Percentiles rank a stretch among this genome's conserved stretches.
Conservation (phyloP, 2,113 vertebrate genomes). For the Ceyx cyanopectus region DNA sequence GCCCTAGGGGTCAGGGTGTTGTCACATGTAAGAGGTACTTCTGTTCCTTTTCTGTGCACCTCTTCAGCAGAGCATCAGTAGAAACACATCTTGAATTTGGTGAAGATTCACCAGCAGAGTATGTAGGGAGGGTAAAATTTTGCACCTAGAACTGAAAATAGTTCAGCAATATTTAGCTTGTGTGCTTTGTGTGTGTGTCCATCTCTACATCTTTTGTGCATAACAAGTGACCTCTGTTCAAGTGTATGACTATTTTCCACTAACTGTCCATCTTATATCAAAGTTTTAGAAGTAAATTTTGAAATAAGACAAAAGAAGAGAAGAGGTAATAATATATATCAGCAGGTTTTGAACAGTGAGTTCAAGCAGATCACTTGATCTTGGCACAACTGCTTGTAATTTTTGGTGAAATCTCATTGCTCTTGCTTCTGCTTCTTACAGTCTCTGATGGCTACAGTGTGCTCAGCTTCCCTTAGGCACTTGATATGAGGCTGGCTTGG, state of each 20-base stretch:
- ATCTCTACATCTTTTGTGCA: neutral
- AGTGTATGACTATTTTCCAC: neutral
- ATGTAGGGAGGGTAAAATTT: neutral
- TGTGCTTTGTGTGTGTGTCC: neutral
- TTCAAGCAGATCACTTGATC: neutral
- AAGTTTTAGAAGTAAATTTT: neutral
- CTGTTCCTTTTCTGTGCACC: accelerated
- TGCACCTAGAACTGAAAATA: neutral
- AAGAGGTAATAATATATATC: neutral
- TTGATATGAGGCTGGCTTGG: neutral
- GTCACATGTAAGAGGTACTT: neutral
- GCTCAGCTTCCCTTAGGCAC: neutral
- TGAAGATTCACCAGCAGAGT: neutral
- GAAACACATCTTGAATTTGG: neutral
- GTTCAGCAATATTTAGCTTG: neutral
- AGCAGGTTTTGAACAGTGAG: neutral
- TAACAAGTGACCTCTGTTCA: neutral
- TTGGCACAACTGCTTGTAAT: neutral
- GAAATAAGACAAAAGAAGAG: neutral
- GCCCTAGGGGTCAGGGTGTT: accelerated
- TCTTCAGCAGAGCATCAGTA: neutral
- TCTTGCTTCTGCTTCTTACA: neutral
- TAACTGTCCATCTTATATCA: neutral
- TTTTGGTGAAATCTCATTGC: neutral
- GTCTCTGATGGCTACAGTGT: accelerated